Evolutionary conservation across 1,140 invertebrate species (phyloP).

Genomic region (Drosophila seguyi): DNA sequence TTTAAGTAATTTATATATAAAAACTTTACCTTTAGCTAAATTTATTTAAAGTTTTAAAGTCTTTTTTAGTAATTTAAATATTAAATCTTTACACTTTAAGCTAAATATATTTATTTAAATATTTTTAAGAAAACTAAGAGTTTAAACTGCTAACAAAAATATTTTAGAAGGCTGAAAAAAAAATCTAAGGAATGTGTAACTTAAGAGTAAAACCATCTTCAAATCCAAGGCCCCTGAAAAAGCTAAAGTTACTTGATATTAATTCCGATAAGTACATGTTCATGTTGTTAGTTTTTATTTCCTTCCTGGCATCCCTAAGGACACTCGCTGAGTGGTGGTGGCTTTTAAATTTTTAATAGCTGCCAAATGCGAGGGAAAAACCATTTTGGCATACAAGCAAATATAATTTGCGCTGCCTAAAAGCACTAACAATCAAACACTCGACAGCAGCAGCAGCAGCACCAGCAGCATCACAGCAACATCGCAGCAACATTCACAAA

Average conservation of each 20-base stretch:
- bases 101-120: neutral
- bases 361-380: constrained; percentile 34
- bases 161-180: neutral
- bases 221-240: too few species aligned
- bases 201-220: neutral
- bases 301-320: neutral
- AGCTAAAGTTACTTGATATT: neutral
- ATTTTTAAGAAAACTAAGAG: neutral
- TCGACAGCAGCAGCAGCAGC: constrained; percentile 10
- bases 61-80: neutral
- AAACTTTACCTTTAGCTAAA: too few species aligned
- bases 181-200: neutral
- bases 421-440: constrained; percentile 78
- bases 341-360: constrained; percentile 53
- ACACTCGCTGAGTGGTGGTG: too few species aligned
- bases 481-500: constrained; percentile 23
- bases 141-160: neutral
- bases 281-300: constrained; percentile 5
- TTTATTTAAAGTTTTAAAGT: too few species aligned
- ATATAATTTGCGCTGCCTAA: constrained; percentile 77
- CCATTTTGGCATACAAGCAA: constrained; percentile 66
- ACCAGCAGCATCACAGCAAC: neutral
- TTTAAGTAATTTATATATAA: too few species aligned
- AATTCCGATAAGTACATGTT: constrained; percentile 3
- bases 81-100: neutral